Percentiles rank a stretch among this genome's conserved stretches.
These are phyloP conservation scores for Drepanosiphum platanoidis DNA, from an alignment of 2,888 invertebrate genomes.

Conservation along the genomic window DNA sequence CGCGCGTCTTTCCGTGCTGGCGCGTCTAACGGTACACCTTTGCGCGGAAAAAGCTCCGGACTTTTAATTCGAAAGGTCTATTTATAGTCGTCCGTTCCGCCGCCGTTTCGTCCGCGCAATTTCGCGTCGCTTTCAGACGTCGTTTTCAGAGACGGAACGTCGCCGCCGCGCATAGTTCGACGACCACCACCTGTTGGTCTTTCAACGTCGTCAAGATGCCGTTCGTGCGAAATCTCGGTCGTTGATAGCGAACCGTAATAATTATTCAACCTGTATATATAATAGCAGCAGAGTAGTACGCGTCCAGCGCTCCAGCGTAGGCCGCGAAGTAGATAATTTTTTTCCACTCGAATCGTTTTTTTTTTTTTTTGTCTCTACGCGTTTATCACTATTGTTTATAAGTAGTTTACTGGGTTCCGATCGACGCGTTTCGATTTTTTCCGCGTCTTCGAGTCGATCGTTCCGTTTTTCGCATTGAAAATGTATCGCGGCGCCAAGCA, in stretches of 20 bases:
- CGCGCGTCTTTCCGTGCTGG: too few species aligned
- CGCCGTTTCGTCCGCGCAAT: neutral
- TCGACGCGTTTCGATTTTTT: neutral
- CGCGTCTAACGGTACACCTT: too few species aligned
- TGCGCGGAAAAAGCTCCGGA: too few species aligned
- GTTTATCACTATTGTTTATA: neutral
- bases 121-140: neutral
- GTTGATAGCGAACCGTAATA: neutral
- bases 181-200: constrained; percentile 50
- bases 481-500: neutral
- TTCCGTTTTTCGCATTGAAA: neutral
- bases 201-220: neutral
- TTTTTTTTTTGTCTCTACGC: too few species aligned
- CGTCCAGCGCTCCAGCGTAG: too few species aligned
- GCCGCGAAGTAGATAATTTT: too few species aligned
- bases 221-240: constrained; percentile 11
- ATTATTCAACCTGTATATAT: too few species aligned
- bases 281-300: too few species aligned
- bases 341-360: too few species aligned
- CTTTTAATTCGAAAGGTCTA: neutral
- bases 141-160: neutral
- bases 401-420: neutral
- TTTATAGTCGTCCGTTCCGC: neutral
- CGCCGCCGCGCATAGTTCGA: neutral
- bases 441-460: neutral